Base-by-base conservation (phyloP, 2,113 vertebrate genomes). In the Petroica traversi region DNA sequence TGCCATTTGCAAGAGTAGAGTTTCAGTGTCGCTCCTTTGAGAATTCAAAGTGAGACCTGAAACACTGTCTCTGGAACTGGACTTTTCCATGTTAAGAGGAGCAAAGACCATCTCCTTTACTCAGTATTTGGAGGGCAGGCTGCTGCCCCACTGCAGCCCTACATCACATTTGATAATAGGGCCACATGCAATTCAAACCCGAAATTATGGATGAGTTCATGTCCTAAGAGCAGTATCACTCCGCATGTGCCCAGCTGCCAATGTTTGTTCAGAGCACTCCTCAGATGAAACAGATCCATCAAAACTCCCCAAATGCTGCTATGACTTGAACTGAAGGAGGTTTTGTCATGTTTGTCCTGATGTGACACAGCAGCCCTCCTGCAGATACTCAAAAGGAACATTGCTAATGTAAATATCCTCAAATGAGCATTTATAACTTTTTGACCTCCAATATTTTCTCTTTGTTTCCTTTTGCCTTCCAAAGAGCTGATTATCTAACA, bases 401-500 rank as follows among this genome's bases (percentile, higher is more conserved):
- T 6, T 81, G 76, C 52, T 89, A 91, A 80, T 72, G 63, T 77
- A 94, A 96, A 95, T 81, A 91, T 85, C 52, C 74, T 91, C 73
- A 57, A 83, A 85, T 67, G 55, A 77, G 41, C 62, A 72, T 87
- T 89, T 82, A 69, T 91, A 83, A 82, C 79, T 95, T 92, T 93
- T 64, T 89, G 80, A 92, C 88, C 88, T 87, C 36, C 43, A 29
- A 29, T 96, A 63, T 92, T 95, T 96, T 93, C 51, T 69, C 33
- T 82, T 62, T 92, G 29, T 92, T 97, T 94, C 72, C 33, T 93
- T 55, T 95, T 95, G 82, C 51, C 26, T 72, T 91, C 73, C 91
- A 87, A 95, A 92, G 17, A 78, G 14, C 11, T 75, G 71, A 61
- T 95, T 95, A 97, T 95, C 85, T 95, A 94, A 89, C 61, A 92